Evolutionary conservation across 2,888 invertebrate species (phyloP).

Genomic region (Synergus umbraculus): DNA sequence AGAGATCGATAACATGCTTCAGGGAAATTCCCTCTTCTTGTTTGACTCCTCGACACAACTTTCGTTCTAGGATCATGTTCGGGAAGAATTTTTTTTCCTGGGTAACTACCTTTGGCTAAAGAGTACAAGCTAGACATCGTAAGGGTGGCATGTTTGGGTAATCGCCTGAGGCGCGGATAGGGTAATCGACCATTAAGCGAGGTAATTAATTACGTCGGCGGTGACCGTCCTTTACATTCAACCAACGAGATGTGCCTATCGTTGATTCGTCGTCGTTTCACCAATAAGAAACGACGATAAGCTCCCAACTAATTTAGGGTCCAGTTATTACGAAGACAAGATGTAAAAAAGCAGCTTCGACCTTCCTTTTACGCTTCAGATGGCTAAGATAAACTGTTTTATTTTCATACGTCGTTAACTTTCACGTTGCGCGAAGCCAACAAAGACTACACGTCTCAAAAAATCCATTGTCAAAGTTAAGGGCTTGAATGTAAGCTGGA

Average conservation of each 20-base stretch:
- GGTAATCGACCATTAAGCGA: conserved; percentile 20
- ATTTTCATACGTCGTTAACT: conserved; percentile 1
- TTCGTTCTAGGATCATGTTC: background rate
- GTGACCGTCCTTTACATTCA: conserved; percentile 11
- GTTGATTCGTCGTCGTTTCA: background rate
- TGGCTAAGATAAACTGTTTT: background rate
- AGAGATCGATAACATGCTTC: conserved; percentile 32
- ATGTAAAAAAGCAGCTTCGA: background rate
- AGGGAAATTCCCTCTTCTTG: conserved; percentile 33
- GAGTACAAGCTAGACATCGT: background rate
- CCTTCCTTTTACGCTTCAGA: background rate
- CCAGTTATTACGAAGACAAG: background rate
- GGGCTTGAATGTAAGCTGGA: background rate
- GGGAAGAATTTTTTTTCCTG: background rate
- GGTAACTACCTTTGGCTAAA: background rate
- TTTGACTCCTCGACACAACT: conserved; percentile 19
- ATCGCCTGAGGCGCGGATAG: conserved; percentile 15
- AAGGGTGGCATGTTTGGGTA: conserved; percentile 1
- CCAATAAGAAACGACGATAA: background rate
- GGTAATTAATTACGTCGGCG: conserved; percentile 22
- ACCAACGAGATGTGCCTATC: conserved; percentile 9
- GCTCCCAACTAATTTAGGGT: background rate
- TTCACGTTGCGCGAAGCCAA: background rate
- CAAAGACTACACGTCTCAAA: background rate
- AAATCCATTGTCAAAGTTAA: background rate